A percentile compares a stretch with the other conserved stretches of the same genome.
phyloP scores from a whole-genome alignment of 2,113 vertebrate species.

The Pollachius pollachius region DNA sequence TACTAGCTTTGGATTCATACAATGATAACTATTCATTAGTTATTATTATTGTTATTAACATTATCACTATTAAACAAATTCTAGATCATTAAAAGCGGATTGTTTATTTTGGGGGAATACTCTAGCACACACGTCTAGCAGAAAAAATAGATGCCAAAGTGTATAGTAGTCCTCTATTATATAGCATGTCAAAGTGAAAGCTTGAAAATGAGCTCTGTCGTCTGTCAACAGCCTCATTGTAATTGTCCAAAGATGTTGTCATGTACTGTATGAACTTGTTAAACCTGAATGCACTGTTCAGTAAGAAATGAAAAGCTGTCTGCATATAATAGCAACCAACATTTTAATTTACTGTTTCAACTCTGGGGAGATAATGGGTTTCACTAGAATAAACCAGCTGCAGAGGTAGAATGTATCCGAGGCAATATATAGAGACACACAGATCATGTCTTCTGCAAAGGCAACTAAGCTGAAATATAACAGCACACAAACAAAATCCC shows the following conservation, averaged over 20 bases:
- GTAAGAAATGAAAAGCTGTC: too few species aligned
- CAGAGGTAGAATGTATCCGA: neutral
- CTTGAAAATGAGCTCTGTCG: neutral
- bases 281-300: too few species aligned
- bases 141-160: neutral
- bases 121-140: conserved; percentile 1
- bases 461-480: neutral
- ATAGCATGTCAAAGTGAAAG: neutral
- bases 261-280: neutral
- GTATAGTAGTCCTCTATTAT: neutral
- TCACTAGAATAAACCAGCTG: too few species aligned
- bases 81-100: too few species aligned
- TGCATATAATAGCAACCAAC: neutral
- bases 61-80: too few species aligned
- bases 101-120: neutral
- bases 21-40: too few species aligned
- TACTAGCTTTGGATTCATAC: neutral
- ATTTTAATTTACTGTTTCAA: neutral
- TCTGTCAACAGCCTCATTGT: neutral
- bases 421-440: neutral
- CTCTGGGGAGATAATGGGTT: neutral
- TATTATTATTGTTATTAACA: too few species aligned
- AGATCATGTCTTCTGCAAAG: neutral
- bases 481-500: conserved; percentile 9
- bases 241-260: neutral